phyloP scores from a whole-genome alignment of 2,888 invertebrate species.

The Amiota mariae region DNA sequence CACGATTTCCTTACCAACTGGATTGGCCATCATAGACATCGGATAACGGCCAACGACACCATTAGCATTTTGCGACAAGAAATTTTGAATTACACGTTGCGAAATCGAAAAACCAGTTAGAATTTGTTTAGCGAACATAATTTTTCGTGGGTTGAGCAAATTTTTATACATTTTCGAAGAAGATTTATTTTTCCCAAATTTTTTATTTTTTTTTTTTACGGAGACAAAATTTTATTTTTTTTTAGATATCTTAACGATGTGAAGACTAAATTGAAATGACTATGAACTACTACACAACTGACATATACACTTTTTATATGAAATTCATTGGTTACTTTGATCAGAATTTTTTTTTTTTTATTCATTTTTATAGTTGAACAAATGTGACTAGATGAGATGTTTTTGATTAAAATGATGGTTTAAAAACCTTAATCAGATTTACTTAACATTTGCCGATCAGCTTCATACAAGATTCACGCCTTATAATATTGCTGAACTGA shows the following conservation, averaged over 20 bases:
- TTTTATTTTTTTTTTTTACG: not conserved
- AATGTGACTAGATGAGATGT: too few relatives aligned
- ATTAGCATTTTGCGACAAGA: not conserved
- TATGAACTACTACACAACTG: not conserved
- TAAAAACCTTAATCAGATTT: too few relatives aligned
- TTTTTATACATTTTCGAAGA: constrained; percentile 8
- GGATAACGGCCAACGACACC: not conserved
- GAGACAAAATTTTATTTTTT: not conserved
- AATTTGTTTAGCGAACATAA: not conserved
- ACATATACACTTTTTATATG: not conserved
- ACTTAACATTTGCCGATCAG: too few relatives aligned
- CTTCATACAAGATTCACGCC: too few relatives aligned
- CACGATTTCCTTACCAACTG: not conserved
- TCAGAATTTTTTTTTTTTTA: not conserved
- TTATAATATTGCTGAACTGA: too few relatives aligned
- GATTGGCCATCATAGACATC: not conserved
- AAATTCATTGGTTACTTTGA: not conserved
- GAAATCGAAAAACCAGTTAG: too few relatives aligned
- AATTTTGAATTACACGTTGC: not conserved
- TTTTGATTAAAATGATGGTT: too few relatives aligned
- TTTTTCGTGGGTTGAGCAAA: not conserved
- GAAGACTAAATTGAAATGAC: not conserved
- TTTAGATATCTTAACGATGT: not conserved
- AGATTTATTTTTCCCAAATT: not conserved
- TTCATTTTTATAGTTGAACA: too few relatives aligned